Conservation (phyloP, 2,888 invertebrate species). For the Zeuzera pyrina region DNA sequence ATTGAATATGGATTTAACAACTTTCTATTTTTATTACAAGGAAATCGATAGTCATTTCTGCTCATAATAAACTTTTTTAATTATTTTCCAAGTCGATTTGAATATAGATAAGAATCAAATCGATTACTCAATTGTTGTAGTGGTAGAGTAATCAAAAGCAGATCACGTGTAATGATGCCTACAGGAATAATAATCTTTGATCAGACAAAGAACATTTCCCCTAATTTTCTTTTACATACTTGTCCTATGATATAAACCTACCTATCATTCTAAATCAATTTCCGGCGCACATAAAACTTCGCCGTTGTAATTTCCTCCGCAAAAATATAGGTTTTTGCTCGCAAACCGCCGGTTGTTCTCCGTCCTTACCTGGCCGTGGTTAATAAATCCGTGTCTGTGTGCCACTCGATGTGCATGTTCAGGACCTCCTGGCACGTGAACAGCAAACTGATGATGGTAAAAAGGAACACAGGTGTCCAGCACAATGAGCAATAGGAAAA, state of each 20-base stretch:
- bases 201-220: no score
- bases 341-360: no score
- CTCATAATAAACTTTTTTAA: no score
- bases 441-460: constrained; percentile 61
- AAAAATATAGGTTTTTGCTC: constrained; percentile 27
- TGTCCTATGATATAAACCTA: background rate
- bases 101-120: no score
- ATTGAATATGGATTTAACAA: no score
- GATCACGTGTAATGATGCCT: no score
- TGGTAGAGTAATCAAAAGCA: no score
- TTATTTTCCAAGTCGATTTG: no score
- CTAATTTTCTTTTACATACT: background rate
- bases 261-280: constrained; percentile 24
- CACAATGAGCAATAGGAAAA: constrained; percentile 55
- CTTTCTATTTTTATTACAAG: no score
- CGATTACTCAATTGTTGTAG: no score
- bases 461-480: constrained; percentile 58
- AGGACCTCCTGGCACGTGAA: constrained; percentile 47
- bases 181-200: no score
- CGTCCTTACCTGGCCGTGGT: constrained; percentile 64
- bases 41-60: no score
- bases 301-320: constrained; percentile 23
- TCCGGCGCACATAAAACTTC: constrained; percentile 28
- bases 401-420: constrained; percentile 49
- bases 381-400: constrained; percentile 60